Base-by-base conservation (phyloP, 2,888 invertebrate species). In the Horisme vitalbata region DNA sequence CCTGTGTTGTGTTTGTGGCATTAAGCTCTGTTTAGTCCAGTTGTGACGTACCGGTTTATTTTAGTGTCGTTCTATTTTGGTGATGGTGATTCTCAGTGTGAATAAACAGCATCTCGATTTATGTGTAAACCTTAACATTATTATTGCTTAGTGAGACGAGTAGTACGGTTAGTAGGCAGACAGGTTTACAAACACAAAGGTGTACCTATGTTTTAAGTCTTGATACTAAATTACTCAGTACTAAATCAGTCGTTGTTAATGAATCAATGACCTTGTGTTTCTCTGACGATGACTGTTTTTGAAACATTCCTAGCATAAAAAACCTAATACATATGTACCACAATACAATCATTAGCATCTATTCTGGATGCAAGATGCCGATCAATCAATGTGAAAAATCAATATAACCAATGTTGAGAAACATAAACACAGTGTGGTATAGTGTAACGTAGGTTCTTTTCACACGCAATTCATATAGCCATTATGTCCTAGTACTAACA, bases 31-130 rank as follows among this genome's bases (percentile, higher is more conserved):
- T 41, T 59, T 50, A 64, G 57, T 57, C 59, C 46, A 59, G 58
- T 62, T 68, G 72, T 75, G 69, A 73, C 71, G 78, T 74, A 73
- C 71, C 50, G 52, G 70, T 75, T 75, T 81, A 82, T 83, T 84
- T 83, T 73, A 63, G 79, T 73, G 74, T 75, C 69, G 69, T 68
- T 79, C 82, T 85, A 85, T 85, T 83, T 81, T 70, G 52, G 77
- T 77, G 60, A 54, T 61, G 68, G 65, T 77, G 69, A 69, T 59
- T 76, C 71, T 75, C 65, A 57, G 71, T 74, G 75, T 80, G 76
- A 75, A 75, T 82, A 80, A 76, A 76, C 72, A 76, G 68, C 66
- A 65, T 69, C 66, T 69, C 75, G 71, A 71, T 75, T 65, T 65
- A 61, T 63, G 61, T 44, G 59, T 61, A 45, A 59, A 56, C 53